Percentiles rank a stretch among this genome's conserved stretches.
Conservation (phyloP, 1,140 invertebrate species). For the Megalonaias nervosa region DNA sequence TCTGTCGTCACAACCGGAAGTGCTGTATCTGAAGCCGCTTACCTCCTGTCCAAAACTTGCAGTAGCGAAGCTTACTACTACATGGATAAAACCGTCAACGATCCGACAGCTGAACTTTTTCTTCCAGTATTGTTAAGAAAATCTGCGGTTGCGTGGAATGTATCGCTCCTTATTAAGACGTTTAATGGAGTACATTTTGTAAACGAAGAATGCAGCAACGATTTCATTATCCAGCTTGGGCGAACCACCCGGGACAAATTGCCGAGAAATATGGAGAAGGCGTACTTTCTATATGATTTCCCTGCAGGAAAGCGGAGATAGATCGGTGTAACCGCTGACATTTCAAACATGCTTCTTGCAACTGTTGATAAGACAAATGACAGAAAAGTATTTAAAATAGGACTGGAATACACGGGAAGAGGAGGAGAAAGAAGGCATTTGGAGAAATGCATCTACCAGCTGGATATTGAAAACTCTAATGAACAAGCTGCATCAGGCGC, state of each 20-base stretch:
- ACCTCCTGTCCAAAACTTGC: slow-evolving; percentile 55
- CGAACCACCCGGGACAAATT: background rate
- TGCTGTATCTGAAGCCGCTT: slow-evolving; percentile 47
- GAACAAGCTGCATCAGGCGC: slow-evolving; percentile 17
- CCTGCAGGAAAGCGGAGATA: slow-evolving; percentile 43
- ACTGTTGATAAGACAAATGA: slow-evolving; percentile 14
- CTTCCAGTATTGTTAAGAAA: slow-evolving; percentile 59
- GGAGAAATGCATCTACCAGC: slow-evolving; percentile 31
- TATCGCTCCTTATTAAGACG: slow-evolving; percentile 40
- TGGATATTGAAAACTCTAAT: slow-evolving; percentile 29
- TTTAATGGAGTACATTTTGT: slow-evolving; percentile 42
- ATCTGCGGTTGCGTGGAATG: slow-evolving; percentile 55
- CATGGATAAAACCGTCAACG: slow-evolving; percentile 40
- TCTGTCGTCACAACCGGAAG: slow-evolving; percentile 53
- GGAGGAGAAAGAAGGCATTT: slow-evolving; percentile 31
- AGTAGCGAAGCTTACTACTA: slow-evolving; percentile 59
- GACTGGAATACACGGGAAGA: slow-evolving; percentile 46
- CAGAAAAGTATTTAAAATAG: slow-evolving; percentile 33
- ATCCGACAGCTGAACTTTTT: slow-evolving; percentile 49
- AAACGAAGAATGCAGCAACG: slow-evolving; percentile 42
- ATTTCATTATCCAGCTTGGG: slow-evolving; percentile 42
- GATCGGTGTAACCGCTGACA: slow-evolving; percentile 39
- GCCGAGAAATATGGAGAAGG: slow-evolving; percentile 21
- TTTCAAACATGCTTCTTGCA: background rate
- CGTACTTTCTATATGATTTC: slow-evolving; percentile 56